Conservation (phyloP, 2,888 invertebrate genomes). For the Aleiodes alternator region DNA sequence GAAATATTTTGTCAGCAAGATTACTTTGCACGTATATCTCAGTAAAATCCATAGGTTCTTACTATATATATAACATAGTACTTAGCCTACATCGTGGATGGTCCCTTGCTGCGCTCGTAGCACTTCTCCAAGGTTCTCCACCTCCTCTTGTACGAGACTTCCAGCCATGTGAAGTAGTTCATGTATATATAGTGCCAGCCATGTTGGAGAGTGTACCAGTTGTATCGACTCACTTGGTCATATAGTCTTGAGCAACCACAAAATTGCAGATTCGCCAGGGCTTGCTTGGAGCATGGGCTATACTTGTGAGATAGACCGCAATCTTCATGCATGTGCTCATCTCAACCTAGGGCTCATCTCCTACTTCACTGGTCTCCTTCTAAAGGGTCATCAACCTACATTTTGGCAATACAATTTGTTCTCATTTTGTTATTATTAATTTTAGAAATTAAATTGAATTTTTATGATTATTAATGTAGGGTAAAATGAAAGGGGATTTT, state of each 20-base stretch:
- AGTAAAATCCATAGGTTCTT: constrained; percentile 14
- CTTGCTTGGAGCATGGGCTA: no score
- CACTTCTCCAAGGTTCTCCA: constrained; percentile 13
- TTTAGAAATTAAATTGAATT: background rate
- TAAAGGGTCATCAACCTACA: constrained; percentile 20
- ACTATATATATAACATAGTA: constrained; percentile 50
- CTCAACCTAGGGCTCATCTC: background rate
- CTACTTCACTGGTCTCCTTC: background rate
- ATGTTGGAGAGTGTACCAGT: constrained; percentile 19
- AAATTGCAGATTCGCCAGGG: constrained; percentile 53
- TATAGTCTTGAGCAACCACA: constrained; percentile 47
- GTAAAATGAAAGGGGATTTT: background rate
- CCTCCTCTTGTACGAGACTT: constrained; percentile 27
- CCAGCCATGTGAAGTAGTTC: constrained; percentile 28
- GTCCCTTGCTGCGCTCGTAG: constrained; percentile 53
- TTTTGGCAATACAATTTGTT: constrained; percentile 11
- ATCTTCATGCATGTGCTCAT: constrained; percentile 7
- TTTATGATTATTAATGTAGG: background rate
- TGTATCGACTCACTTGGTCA: constrained; percentile 31
- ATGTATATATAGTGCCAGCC: background rate
- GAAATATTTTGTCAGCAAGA: constrained; percentile 28
- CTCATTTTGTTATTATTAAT: background rate
- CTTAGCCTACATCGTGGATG: constrained; percentile 66
- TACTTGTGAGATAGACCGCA: constrained; percentile 14
- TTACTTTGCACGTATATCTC: constrained; percentile 5